Percentiles rank a stretch among this genome's conserved stretches.
These are phyloP conservation scores for Mungos mungo DNA, from an alignment of 2,113 vertebrate species.

Conservation along the genomic window DNA sequence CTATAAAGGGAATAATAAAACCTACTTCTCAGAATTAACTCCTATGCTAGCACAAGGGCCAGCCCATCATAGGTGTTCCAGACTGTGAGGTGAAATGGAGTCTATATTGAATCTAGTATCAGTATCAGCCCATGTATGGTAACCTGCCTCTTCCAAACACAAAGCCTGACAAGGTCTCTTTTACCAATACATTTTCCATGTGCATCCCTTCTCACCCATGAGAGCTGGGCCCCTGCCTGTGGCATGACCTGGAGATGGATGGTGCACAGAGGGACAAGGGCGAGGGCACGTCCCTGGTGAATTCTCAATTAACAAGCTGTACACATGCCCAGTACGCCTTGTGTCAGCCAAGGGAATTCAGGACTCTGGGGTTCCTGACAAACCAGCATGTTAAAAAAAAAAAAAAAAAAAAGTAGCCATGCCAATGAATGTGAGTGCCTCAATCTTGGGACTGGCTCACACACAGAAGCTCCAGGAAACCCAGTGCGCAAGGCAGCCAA, in stretches of 20 bases:
- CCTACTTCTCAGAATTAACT: not conserved
- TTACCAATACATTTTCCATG: not conserved
- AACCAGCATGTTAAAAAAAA: not conserved
- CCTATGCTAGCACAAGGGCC: not conserved
- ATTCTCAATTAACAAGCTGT: constrained; percentile 56
- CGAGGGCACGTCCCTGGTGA: not conserved
- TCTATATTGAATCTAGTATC: not conserved
- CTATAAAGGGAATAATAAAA: not conserved
- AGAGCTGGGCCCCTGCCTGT: not conserved
- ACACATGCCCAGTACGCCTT: not conserved
- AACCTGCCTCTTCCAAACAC: not conserved
- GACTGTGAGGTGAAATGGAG: not conserved
- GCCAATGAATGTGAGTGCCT: not conserved
- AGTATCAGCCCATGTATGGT: not conserved
- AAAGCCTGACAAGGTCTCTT: not conserved
- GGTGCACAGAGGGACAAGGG: not conserved
- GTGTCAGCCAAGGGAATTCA: constrained; percentile 8
- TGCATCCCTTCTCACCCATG: not conserved
- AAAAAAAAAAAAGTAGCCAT: not conserved
- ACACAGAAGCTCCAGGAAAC: not conserved
- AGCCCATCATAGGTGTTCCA: not conserved
- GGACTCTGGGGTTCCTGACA: not conserved
- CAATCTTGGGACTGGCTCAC: not conserved
- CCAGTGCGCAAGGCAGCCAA: not conserved
- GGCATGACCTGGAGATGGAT: not conserved